Conservation (phyloP, 1,140 invertebrate species). For the Pachypeltis micranthus region DNA sequence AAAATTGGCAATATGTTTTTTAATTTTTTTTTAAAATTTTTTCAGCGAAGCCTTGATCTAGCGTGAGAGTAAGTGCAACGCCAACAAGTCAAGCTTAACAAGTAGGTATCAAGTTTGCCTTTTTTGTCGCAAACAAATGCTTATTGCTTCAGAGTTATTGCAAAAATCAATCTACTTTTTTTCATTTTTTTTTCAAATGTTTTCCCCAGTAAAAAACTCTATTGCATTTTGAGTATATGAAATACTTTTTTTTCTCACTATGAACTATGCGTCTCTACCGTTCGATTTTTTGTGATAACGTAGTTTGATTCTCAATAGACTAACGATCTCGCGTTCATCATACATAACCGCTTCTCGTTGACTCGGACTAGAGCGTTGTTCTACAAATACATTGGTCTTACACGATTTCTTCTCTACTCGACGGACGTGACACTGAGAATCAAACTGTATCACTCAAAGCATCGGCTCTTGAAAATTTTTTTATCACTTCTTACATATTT, state of each 20-base stretch:
- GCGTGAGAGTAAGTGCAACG: slow-evolving; percentile 14
- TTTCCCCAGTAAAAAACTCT: slow-evolving; percentile 20
- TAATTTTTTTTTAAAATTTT: too few species aligned
- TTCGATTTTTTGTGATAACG: not conserved
- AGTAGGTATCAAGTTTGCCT: slow-evolving; percentile 2
- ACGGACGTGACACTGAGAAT: slow-evolving; percentile 16
- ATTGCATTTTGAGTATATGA: slow-evolving; percentile 13
- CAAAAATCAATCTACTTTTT: slow-evolving; percentile 20
- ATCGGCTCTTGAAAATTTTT: slow-evolving; percentile 5
- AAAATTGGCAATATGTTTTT: slow-evolving; percentile 23
- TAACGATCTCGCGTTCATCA: not conserved
- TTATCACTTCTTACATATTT: not conserved
- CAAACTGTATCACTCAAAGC: slow-evolving; percentile 10
- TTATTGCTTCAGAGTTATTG: slow-evolving; percentile 18
- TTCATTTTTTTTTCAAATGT: slow-evolving; percentile 11
- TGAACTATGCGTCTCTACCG: slow-evolving; percentile 2
- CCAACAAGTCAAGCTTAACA: slow-evolving; percentile 12
- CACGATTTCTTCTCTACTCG: too few species aligned
- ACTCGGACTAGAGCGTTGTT: too few species aligned
- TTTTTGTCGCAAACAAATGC: slow-evolving; percentile 12
- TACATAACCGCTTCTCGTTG: too few species aligned
- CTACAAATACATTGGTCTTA: too few species aligned
- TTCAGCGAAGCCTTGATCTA: slow-evolving; percentile 19
- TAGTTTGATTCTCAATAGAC: slow-evolving; percentile 1
- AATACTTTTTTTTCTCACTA: not conserved